phyloP scores from a whole-genome alignment of 2,888 invertebrate genomes.

The Idaea aversata region DNA sequence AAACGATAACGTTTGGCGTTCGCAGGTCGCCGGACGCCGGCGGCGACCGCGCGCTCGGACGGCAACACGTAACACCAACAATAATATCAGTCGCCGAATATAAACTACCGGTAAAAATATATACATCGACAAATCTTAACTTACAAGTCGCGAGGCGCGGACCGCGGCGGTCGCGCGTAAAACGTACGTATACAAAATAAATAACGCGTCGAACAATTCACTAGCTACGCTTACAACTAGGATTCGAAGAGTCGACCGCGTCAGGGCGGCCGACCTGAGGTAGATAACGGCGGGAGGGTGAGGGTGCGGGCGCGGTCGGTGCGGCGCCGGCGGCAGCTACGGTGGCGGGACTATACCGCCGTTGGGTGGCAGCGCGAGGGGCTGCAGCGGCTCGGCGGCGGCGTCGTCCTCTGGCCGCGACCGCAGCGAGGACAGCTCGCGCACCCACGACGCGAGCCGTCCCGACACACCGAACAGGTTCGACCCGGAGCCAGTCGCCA shows the following conservation, averaged over 20 bases:
- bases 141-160: slow-evolving; percentile 14
- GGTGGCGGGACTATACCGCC: slow-evolving; percentile 39
- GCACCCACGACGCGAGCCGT: slow-evolving; percentile 74
- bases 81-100: slow-evolving; percentile 30
- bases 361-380: slow-evolving; percentile 44
- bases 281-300: slow-evolving; percentile 43
- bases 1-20: slow-evolving; percentile 7
- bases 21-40: slow-evolving; percentile 13
- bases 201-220: slow-evolving; percentile 56
- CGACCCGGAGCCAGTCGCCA: slow-evolving; percentile 71
- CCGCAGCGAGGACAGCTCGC: slow-evolving; percentile 71
- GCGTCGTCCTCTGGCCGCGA: slow-evolving; percentile 64
- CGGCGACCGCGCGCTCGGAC: slow-evolving; percentile 10
- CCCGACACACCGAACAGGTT: slow-evolving; percentile 77
- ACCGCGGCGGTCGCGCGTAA: slow-evolving; percentile 21
- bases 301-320: slow-evolving; percentile 10
- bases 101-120: slow-evolving; percentile 30
- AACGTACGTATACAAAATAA: slow-evolving; percentile 44
- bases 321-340: slow-evolving; percentile 18
- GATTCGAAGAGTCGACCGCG: slow-evolving; percentile 68
- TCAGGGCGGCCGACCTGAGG: slow-evolving; percentile 53
- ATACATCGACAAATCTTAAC: slow-evolving; percentile 22
- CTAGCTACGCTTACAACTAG: slow-evolving; percentile 70
- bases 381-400: slow-evolving; percentile 53
- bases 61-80: slow-evolving; percentile 16